phyloP scores from a whole-genome alignment of 2,797 vertebrate species.

The Lacerta agilis region DNA sequence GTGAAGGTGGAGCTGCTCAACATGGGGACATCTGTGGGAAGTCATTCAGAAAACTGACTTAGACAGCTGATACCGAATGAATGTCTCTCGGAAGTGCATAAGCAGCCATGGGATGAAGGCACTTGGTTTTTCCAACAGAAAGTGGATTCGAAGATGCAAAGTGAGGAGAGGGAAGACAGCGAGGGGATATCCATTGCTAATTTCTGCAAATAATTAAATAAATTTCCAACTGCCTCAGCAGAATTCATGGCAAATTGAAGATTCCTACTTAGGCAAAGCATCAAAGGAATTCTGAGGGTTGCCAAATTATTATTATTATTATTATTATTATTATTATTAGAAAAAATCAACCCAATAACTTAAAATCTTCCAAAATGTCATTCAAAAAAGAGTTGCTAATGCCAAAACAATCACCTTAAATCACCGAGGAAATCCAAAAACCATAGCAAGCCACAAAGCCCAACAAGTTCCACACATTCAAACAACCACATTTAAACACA shows the following conservation, averaged over 20 bases:
- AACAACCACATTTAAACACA: neutral
- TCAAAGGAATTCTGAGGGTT: neutral
- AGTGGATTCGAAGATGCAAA: neutral
- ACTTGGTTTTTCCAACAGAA: neutral
- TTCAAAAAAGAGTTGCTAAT: too few relatives aligned
- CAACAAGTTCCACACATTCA: too few relatives aligned
- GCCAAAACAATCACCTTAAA: too few relatives aligned
- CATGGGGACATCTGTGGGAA: neutral
- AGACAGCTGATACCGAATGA: neutral
- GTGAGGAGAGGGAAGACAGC: neutral
- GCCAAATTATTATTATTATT: too few relatives aligned
- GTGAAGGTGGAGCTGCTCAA: neutral
- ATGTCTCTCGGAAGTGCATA: neutral
- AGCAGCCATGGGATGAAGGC: neutral
- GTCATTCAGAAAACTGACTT: neutral
- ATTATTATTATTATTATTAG: too few relatives aligned
- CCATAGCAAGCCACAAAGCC: too few relatives aligned
- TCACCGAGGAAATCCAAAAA: too few relatives aligned
- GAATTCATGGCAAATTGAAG: neutral
- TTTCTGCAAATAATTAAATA: neutral
- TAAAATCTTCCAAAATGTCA: too few relatives aligned
- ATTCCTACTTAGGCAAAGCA: neutral
- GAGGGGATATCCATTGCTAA: neutral
- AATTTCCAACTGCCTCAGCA: neutral
- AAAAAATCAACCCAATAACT: too few relatives aligned